A percentile compares a stretch with the other conserved stretches of the same genome.
Conservation (phyloP, 2,888 invertebrate genomes). For the Acanthosepion lycidas region DNA sequence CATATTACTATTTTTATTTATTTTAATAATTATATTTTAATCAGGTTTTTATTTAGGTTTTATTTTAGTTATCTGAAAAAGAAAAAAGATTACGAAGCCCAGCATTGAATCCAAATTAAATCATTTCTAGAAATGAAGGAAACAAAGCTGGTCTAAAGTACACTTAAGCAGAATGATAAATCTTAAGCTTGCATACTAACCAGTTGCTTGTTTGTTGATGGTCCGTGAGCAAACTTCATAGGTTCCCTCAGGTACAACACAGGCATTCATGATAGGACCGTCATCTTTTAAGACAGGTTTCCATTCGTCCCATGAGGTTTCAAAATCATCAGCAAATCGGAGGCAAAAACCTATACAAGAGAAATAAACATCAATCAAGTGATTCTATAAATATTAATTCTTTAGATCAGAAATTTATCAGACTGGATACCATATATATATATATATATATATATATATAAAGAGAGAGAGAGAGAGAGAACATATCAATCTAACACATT, state of each 20-base stretch:
- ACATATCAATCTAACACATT: too few relatives aligned
- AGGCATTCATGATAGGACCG: constrained; percentile 77
- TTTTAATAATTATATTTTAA: too few relatives aligned
- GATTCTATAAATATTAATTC: neutral
- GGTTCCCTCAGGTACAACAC: constrained; percentile 98
- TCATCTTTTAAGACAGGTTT: constrained; percentile 82
- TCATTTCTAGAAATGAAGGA: too few relatives aligned
- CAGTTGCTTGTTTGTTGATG: constrained; percentile 85
- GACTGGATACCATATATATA: neutral
- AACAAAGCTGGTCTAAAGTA: too few relatives aligned
- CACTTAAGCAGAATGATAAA: neutral
- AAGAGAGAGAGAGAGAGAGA: too few relatives aligned
- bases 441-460: neutral
- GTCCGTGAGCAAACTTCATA: constrained; percentile 97
- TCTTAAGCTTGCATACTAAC: constrained; percentile 73
- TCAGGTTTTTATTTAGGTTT: too few relatives aligned
- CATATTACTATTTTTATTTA: too few relatives aligned
- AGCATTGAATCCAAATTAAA: too few relatives aligned
- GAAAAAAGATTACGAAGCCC: too few relatives aligned
- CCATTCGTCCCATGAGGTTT: constrained; percentile 97
- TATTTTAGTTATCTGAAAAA: too few relatives aligned
- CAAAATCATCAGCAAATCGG: constrained; percentile 97
- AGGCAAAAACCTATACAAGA: constrained; percentile 78
- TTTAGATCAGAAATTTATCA: neutral
- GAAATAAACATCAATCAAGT: neutral